Evolutionary conservation across 1,140 invertebrate genomes (phyloP), one percentile per base, ranked within the genome.

Genomic region (Sinella curviseta): DNA sequence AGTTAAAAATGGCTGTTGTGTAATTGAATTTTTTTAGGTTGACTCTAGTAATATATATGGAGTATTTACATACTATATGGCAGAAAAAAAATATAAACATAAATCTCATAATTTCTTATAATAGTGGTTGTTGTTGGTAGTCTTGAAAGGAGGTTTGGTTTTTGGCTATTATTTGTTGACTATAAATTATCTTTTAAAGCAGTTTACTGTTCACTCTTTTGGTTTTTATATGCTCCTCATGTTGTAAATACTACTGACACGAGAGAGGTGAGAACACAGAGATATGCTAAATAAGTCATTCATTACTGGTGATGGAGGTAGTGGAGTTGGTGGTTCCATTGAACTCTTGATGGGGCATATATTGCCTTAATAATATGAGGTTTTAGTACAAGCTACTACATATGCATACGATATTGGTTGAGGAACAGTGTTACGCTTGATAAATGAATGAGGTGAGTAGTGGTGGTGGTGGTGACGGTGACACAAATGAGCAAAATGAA

Each of bases 401-500:
- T n/a, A n/a, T n/a, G n/a, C n/a, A n/a, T n/a, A n/a, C n/a, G n/a
- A n/a, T n/a, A n/a, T n/a, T n/a, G n/a, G n/a, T n/a, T 60, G 24
- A 48, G 20, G 20, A 48, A 26, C 14, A 60, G 4, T n/a, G 14
- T 70, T 33, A 70, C 65, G 65, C 28, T 70, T 70, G 65, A 70
- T 33, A 24, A 70, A 70, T 70, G 65, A 70, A 70, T 33, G 65
- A 70, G 65, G 57, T 60, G 57, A 60, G 57, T n/a, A 26, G 24
- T 60, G 12, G 12, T 12, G 24, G 12, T 60, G 57, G 24, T 60
- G 39, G 39, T 48, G 4, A n/a, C 24, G 57, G 12, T 70, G 65
- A 70, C 65, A 70, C 31, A 70, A 70, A 70, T 70, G 65, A 60
- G 65, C 65, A 70, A 70, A 70, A 70, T 30, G n/a, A 70, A 70